phyloP scores from a whole-genome alignment of 2,888 invertebrate species.

The Craniophora ligustri region DNA sequence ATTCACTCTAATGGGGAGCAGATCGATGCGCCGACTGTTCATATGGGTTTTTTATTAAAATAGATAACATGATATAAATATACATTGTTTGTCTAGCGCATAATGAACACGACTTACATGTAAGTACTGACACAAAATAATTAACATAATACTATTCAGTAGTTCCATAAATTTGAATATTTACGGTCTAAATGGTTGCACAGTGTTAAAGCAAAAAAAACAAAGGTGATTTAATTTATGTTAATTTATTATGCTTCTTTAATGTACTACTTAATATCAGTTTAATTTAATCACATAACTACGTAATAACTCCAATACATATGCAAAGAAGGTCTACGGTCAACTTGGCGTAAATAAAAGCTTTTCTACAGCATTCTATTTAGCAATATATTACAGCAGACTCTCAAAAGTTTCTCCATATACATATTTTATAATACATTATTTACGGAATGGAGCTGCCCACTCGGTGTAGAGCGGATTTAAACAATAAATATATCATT shows the following conservation, averaged over 20 bases:
- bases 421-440: slow-evolving; percentile 43
- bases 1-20: slow-evolving; percentile 76
- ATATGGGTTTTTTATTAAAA: slow-evolving; percentile 35
- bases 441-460: slow-evolving; percentile 37
- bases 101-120: slow-evolving; percentile 7
- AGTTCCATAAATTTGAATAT: too few relatives aligned
- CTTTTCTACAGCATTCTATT: slow-evolving; percentile 17
- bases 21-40: slow-evolving; percentile 54
- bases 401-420: slow-evolving; percentile 37
- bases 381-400: slow-evolving; percentile 32
- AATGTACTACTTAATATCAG: slow-evolving; percentile 1
- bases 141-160: slow-evolving; percentile 1
- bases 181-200: background rate
- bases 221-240: slow-evolving; percentile 2
- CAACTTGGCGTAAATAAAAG: slow-evolving; percentile 20
- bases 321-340: slow-evolving; percentile 22
- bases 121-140: background rate
- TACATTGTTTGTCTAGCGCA: slow-evolving; percentile 19
- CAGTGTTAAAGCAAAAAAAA: slow-evolving; percentile 1
- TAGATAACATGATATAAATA: slow-evolving; percentile 20
- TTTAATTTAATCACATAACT: slow-evolving; percentile 22
- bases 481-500: slow-evolving; percentile 45
- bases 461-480: slow-evolving; percentile 39
- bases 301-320: slow-evolving; percentile 17
- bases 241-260: slow-evolving; percentile 12